A percentile compares a stretch with the other conserved stretches of the same genome.
These are phyloP conservation scores for Euglossa dilemma DNA, from an alignment of 1,140 invertebrate species.

Conservation along the genomic window DNA sequence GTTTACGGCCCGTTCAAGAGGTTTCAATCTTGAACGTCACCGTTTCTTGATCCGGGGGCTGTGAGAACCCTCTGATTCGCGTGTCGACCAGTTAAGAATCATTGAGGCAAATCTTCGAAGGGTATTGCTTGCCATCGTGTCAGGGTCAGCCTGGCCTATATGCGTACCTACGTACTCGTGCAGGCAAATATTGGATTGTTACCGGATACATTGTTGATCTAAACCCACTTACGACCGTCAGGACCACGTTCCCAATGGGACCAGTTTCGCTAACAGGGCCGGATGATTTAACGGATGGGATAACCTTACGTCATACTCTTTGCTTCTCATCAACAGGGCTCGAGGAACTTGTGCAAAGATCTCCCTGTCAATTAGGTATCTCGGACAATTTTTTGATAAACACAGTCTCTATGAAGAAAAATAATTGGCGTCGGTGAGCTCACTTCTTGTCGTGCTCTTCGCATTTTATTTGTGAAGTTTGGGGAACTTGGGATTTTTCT, in stretches of 20 bases:
- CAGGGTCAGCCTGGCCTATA: constrained; percentile 55
- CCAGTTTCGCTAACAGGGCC: constrained; percentile 34
- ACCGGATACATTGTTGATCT: constrained; percentile 55
- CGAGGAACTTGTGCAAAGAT: too few species aligned
- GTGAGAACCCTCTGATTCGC: constrained; percentile 32
- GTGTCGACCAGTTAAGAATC: constrained; percentile 25
- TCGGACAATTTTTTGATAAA: too few species aligned
- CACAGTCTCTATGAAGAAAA: too few species aligned
- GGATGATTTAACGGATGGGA: constrained; percentile 2
- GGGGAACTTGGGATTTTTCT: too few species aligned
- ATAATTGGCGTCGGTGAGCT: too few species aligned
- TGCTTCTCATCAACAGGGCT: too few species aligned
- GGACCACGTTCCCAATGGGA: constrained; percentile 35
- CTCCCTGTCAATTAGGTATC: too few species aligned
- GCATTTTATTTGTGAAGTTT: too few species aligned
- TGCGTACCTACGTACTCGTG: constrained; percentile 31
- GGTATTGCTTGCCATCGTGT: constrained; percentile 19
- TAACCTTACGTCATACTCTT: not conserved
- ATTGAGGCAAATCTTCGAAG: constrained; percentile 26
- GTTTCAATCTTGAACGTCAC: not conserved
- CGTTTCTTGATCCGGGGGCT: constrained; percentile 4
- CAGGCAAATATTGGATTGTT: constrained; percentile 55
- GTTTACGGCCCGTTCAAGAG: not conserved
- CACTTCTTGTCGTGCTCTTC: too few species aligned
- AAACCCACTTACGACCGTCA: constrained; percentile 43